Conservation (phyloP, 2,888 invertebrate species). For the Drosophila phalerata region DNA sequence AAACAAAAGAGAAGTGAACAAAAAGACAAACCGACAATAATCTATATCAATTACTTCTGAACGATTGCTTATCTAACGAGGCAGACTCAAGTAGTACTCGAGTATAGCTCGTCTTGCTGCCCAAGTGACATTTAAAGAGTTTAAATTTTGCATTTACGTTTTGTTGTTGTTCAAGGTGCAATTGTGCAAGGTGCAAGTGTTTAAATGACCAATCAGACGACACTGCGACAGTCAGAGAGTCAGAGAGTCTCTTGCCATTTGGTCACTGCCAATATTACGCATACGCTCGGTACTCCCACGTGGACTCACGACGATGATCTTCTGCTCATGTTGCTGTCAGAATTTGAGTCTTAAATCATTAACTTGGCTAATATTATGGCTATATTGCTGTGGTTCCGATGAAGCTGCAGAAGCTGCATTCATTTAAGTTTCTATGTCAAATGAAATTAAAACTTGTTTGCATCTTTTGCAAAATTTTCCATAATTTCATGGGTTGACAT, state of each 20-base stretch:
- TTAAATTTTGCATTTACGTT: constrained; percentile 33
- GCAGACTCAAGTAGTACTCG: constrained; percentile 17
- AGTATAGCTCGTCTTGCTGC: constrained; percentile 22
- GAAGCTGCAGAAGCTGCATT: constrained; percentile 42
- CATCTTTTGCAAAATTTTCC: constrained; percentile 40
- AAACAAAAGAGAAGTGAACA: constrained; percentile 39
- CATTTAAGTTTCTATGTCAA: constrained; percentile 66
- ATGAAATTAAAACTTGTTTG: constrained; percentile 73
- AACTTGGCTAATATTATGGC: constrained; percentile 29
- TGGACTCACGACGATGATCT: constrained; percentile 16
- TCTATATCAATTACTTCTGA: constrained; percentile 28
- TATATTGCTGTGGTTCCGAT: constrained; percentile 18
- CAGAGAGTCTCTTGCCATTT: constrained; percentile 12
- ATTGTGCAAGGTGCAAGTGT: constrained; percentile 69
- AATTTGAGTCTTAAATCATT: constrained; percentile 68
- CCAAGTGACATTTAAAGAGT: constrained; percentile 70
- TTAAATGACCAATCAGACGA: constrained; percentile 24
- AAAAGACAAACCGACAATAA: constrained; percentile 30
- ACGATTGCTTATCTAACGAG: constrained; percentile 34
- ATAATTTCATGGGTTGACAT: constrained; percentile 70
- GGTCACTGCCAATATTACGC: constrained; percentile 60
- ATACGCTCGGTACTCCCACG: constrained; percentile 69
- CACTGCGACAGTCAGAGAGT: constrained; percentile 3
- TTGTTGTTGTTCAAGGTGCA: constrained; percentile 35
- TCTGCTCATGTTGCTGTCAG: constrained; percentile 16